Base-by-base conservation (phyloP, 2,113 vertebrate genomes). In the Phylloscopus whistleri region DNA sequence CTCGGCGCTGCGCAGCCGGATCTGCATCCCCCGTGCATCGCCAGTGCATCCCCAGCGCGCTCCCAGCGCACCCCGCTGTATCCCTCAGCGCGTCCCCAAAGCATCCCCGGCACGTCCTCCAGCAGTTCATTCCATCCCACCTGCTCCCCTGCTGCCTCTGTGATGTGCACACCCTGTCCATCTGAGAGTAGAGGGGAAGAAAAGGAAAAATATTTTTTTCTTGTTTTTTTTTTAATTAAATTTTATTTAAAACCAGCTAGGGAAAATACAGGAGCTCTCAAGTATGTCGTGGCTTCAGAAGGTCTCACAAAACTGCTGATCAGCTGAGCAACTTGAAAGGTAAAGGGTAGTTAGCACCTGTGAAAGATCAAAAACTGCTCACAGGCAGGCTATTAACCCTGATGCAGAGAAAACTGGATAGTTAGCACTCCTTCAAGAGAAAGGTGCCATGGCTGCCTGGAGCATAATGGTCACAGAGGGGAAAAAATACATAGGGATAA, bases 81-180 rank as follows among this genome's bases (percentile, higher is more conserved):
- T 70, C 16, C 27, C 11, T 53, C 24, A 4, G 49, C 4, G 3
- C 76, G 43, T 68, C 18, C 20, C 37, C 53, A 60, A 4, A 2
- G 14, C 27, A 33, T 19, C 20, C 16, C 30, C 62, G 23, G 73
- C 11, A 3, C 4, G 3, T 52, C 9, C 64, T 52, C 13, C 44
- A 10, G 66, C 37, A 9, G 58, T 0, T 20, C 58, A 18, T 46
- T 26, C 66, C 37, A 39, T 19, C 27, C 23, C 1, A 1, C 8
- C 19, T 1, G 1, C 9, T 35, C 21, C 13, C 17, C 0, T 0
- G 13, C 24, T 1, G 0, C 9, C 49, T 43, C 69, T 10, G 16
- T 4, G 4, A 64, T 27, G 35, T 0, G 0, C 5, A 13, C 6
- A 26, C 11, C 12, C 35, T 55, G 41, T 35, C 16, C 53, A 11